phyloP scores from a whole-genome alignment of 2,113 vertebrate species.

The Catagonus wagneri region DNA sequence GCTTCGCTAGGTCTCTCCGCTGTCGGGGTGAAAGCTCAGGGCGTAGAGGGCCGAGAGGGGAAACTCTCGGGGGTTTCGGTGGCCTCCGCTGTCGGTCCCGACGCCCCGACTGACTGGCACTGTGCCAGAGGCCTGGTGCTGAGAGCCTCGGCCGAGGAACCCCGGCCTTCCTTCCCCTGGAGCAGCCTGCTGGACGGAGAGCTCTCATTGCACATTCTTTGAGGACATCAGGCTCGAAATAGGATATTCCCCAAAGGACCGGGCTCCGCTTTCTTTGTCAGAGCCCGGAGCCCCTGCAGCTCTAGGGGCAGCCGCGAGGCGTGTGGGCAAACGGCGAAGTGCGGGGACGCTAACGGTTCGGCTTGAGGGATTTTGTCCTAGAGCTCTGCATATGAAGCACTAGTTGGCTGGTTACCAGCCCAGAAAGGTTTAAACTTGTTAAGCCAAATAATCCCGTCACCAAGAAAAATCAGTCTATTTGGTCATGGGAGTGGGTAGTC shows the following conservation, averaged over 20 bases:
- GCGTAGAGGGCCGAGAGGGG: not conserved
- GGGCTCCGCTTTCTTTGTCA: not conserved
- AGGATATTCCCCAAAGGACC: not conserved
- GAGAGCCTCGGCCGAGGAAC: too few species aligned
- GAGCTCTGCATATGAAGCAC: not conserved
- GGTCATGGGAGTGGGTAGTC: not conserved
- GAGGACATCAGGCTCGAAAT: not conserved
- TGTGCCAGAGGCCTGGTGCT: not conserved
- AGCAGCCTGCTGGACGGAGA: not conserved
- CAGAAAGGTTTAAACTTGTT: not conserved
- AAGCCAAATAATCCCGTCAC: not conserved
- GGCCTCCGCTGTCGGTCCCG: not conserved
- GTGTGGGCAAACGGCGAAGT: not conserved
- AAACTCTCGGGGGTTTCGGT: not conserved
- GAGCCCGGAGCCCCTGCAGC: not conserved
- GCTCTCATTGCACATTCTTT: not conserved
- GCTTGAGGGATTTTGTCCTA: not conserved
- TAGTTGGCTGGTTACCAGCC: not conserved
- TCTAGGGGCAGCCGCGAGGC: not conserved
- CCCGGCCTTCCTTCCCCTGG: too few species aligned
- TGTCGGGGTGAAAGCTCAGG: rapidly evolving
- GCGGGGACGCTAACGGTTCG: not conserved
- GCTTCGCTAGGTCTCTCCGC: not conserved
- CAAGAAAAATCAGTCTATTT: not conserved
- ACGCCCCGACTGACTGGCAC: not conserved